These are phyloP conservation scores for Ailuropoda melanoleuca DNA, from an alignment of 2,113 vertebrate species.

Conservation along the genomic window DNA sequence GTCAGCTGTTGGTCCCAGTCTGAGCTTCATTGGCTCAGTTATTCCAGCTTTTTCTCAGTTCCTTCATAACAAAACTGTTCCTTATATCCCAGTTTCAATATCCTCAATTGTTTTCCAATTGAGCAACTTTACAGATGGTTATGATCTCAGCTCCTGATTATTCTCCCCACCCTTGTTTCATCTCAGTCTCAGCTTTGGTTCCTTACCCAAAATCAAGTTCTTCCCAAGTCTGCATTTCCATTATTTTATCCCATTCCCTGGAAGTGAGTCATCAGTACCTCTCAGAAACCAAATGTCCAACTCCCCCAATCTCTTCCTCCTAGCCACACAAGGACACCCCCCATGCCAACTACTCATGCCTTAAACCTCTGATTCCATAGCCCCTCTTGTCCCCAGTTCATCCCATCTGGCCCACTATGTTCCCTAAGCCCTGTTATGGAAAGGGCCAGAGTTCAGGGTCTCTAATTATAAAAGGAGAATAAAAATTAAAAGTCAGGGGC, in stretches of 20 bases:
- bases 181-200: not conserved
- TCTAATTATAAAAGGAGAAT: not conserved
- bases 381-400: not conserved
- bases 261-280: not conserved
- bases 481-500: not conserved
- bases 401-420: not conserved
- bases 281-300: not conserved
- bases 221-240: not conserved
- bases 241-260: not conserved
- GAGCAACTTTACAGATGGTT: too few species aligned
- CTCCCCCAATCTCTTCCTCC: not conserved
- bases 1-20: not conserved
- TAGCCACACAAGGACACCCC: not conserved
- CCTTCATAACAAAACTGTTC: not conserved
- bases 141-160: not conserved
- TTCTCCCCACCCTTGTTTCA: not conserved
- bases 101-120: too few species aligned
- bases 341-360: not conserved
- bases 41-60: not conserved
- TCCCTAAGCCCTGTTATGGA: not conserved
- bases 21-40: not conserved
- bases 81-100: not conserved
- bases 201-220: not conserved
- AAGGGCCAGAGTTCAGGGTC: not conserved
- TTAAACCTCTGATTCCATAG: not conserved